phyloP scores from a whole-genome alignment of 2,797 vertebrate genomes.

The Chelonia mydas region DNA sequence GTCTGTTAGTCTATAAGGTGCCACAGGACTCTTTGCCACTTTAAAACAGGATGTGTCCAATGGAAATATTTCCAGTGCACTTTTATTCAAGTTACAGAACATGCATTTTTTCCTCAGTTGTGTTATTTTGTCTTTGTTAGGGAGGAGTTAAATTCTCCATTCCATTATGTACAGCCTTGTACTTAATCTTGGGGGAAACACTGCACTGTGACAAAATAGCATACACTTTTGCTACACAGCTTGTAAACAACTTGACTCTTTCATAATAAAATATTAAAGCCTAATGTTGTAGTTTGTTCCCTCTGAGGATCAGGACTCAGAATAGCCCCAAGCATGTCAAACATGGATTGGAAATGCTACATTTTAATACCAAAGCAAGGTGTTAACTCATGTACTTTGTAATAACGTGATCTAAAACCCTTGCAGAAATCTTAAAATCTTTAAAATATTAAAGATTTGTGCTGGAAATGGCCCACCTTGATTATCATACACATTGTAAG shows the following conservation, averaged over 20 bases:
- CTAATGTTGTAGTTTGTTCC: slow-evolving; percentile 60
- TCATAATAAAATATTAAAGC: slow-evolving; percentile 69
- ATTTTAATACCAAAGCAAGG: slow-evolving; percentile 8
- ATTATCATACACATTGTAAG: no score
- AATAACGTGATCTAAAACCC: slow-evolving; percentile 19
- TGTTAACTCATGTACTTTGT: slow-evolving; percentile 24
- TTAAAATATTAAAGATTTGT: slow-evolving; percentile 10
- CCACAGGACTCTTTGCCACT: no score
- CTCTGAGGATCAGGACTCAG: slow-evolving; percentile 51
- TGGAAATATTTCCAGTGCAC: neutral
- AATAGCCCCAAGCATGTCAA: slow-evolving; percentile 63
- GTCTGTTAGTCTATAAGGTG: no score
- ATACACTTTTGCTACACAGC: slow-evolving; percentile 19
- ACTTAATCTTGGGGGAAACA: neutral
- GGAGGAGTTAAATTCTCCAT: slow-evolving; percentile 4
- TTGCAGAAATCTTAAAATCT: neutral
- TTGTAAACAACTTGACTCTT: slow-evolving; percentile 54
- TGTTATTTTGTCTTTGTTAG: neutral
- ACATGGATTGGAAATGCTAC: neutral
- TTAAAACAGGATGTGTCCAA: neutral
- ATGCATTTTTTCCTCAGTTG: neutral
- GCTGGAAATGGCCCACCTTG: no score
- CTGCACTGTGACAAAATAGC: slow-evolving; percentile 33
- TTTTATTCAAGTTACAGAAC: neutral
- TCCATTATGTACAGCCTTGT: neutral